Evolutionary conservation across 1,140 invertebrate species (phyloP).

Genomic region (Ceratoteleas bidentatus): DNA sequence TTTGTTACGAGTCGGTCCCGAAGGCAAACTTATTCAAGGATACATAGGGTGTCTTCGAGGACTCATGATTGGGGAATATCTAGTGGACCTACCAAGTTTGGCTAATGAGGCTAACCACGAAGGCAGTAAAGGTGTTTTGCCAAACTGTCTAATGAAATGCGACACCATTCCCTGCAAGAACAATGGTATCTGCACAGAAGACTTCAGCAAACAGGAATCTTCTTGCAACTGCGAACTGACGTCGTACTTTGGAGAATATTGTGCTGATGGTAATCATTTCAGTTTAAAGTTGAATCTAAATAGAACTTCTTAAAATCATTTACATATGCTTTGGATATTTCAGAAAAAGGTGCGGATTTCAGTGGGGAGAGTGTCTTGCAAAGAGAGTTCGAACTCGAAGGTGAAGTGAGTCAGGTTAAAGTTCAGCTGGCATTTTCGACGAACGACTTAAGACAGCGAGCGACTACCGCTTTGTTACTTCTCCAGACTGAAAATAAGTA

Average conservation of each 20-base stretch:
- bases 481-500: slow-evolving; percentile 92
- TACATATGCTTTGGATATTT: slow-evolving; percentile 77
- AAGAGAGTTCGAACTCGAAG: slow-evolving; percentile 87
- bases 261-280: slow-evolving; percentile 81
- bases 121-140: slow-evolving; percentile 87
- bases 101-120: slow-evolving; percentile 87
- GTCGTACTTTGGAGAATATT: slow-evolving; percentile 91
- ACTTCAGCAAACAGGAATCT: slow-evolving; percentile 91
- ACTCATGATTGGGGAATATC: slow-evolving; percentile 90
- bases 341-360: slow-evolving; percentile 93
- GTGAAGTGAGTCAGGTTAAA: slow-evolving; percentile 87
- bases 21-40: slow-evolving; percentile 84
- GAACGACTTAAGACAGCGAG: slow-evolving; percentile 87
- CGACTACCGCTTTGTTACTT: slow-evolving; percentile 88
- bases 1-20: slow-evolving; percentile 84
- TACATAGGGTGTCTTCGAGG: slow-evolving; percentile 95
- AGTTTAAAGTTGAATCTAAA: not conserved
- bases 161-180: slow-evolving; percentile 93
- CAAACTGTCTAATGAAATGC: slow-evolving; percentile 94
- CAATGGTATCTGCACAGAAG: slow-evolving; percentile 92
- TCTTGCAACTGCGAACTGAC: slow-evolving; percentile 94
- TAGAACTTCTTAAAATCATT: not conserved
- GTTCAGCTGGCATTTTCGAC: slow-evolving; percentile 92
- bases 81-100: slow-evolving; percentile 88
- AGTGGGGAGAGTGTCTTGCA: slow-evolving; percentile 91